Evolutionary conservation across 35 echinoderm and acorn worm species (phyloP).

Genomic region (Holothuria glaberrima): DNA sequence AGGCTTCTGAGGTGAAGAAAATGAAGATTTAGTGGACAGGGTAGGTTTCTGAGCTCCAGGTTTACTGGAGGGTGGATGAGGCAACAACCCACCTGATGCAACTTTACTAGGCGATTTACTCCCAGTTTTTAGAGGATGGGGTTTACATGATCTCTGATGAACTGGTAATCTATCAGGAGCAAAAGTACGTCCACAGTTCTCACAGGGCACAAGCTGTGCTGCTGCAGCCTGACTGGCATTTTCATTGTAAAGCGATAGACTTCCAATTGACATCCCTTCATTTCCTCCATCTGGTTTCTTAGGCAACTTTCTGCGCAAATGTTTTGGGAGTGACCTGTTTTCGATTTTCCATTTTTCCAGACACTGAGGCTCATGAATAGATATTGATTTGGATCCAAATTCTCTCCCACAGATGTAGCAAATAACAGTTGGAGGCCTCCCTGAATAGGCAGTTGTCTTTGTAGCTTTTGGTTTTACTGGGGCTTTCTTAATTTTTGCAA

Average conservation of each 20-base stretch:
- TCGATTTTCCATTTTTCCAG: constrained; percentile 89
- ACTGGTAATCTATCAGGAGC: constrained; percentile 63
- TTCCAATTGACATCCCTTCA: background rate
- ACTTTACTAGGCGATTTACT: background rate
- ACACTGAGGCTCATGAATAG: constrained; percentile 98
- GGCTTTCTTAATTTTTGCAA: background rate
- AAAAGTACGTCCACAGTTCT: constrained; percentile 64
- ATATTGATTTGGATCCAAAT: constrained; percentile 93
- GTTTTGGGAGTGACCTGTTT: constrained; percentile 86
- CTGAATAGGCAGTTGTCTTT: background rate
- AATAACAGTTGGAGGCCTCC: constrained; percentile 70
- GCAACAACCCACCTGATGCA: background rate
- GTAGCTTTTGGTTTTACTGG: constrained; percentile 21
- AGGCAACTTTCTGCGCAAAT: constrained; percentile 70
- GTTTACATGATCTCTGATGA: constrained; percentile 49
- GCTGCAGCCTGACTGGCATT: constrained; percentile 38
- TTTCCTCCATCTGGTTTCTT: constrained; percentile 69
- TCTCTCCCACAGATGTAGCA: constrained; percentile 98
- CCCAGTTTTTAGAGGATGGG: background rate
- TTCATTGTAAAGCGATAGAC: constrained; percentile 38
- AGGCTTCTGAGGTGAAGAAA: constrained; percentile 43
- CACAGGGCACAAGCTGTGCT: constrained; percentile 46
- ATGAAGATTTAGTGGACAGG: background rate
- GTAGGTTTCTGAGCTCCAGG: background rate
- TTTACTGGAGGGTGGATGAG: background rate